Evolutionary conservation across 2,113 vertebrate species (phyloP), one percentile per base, ranked within the genome.

Genomic region (Dromaius novaehollandiae): DNA sequence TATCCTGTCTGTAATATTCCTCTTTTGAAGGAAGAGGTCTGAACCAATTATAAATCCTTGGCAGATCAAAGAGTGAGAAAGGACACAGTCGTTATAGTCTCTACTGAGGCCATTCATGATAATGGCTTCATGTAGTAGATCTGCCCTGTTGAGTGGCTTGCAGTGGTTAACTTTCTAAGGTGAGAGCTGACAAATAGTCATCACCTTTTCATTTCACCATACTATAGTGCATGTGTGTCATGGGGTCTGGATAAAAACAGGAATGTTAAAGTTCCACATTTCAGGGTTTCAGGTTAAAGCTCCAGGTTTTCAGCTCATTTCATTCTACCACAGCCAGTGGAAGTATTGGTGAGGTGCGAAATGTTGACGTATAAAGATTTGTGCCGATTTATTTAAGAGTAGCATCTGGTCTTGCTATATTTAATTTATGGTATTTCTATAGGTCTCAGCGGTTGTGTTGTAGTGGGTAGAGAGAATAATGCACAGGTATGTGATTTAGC

Each of bases 141-240:
- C 13, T 53, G 26, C 26, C 50, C 25, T 40, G 15, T 14, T 30
- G 61, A 77, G 86, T 82, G 65, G 22, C n/a, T 82, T 63, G 58
- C 71, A 22, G 13, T 50, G 9, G 9, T 55, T 82, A 61, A 61
- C 30, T 78, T 40, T 48, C 51, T 66, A 14, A 68, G 9, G 40
- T 71, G 46, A 73, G 21, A 82, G 24, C 12, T 73, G 58, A 11
- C 13, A 81, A 88, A 77, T 30, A 50, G 30, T 71, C 10, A 38
- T 70, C 2, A 1, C 17, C 58, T 87, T 18, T 34, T 64, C 12
- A 6, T 16, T 13, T 22, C 38, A 42, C n/a, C 4, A 1, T 66
- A n/a, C 0, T 0, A n/a, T 42, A 40, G 32, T 68, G 17, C n/a
- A 5, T 36, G 51, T 63, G 13, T 68, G 13, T 53, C 18, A 15